Percentiles rank a stretch among this genome's conserved stretches.
Evolutionary conservation across 2,113 vertebrate genomes (phyloP).

Genomic region (Pheucticus melanocephalus): DNA sequence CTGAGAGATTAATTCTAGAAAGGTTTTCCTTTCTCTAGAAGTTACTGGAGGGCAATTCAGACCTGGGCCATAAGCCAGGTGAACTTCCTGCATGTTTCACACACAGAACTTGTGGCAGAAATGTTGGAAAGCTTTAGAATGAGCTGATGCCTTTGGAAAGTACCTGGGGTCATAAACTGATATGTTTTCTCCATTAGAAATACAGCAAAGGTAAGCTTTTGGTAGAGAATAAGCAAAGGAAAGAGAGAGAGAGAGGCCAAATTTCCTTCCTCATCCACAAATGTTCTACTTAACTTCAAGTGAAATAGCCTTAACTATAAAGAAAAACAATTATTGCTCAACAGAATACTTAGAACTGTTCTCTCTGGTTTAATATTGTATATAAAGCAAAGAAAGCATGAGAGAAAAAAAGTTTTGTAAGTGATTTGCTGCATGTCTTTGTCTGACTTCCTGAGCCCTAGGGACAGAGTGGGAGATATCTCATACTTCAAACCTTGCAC

Average conservation of each 20-base stretch:
- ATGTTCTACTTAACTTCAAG: background rate
- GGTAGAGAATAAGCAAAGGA: background rate
- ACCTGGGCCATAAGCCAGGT: background rate
- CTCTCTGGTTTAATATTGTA: background rate
- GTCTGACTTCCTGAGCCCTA: background rate
- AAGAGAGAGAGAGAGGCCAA: background rate
- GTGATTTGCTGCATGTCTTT: background rate
- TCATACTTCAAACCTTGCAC: background rate
- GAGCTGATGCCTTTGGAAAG: background rate
- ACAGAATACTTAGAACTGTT: background rate
- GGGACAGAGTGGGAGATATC: background rate
- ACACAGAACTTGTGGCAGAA: background rate
- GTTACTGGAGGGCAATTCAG: background rate
- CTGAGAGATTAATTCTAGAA: background rate
- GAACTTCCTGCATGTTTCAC: background rate
- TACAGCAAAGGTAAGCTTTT: background rate
- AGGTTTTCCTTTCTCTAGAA: background rate
- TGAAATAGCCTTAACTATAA: background rate
- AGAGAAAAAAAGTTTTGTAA: background rate
- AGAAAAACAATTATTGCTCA: background rate
- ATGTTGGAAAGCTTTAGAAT: background rate
- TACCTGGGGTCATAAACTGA: background rate
- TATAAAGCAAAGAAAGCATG: background rate
- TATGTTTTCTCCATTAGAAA: background rate
- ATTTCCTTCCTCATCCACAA: background rate